These are phyloP conservation scores for Anabas testudineus DNA, from an alignment of 2,797 vertebrate genomes.

Conservation along the genomic window DNA sequence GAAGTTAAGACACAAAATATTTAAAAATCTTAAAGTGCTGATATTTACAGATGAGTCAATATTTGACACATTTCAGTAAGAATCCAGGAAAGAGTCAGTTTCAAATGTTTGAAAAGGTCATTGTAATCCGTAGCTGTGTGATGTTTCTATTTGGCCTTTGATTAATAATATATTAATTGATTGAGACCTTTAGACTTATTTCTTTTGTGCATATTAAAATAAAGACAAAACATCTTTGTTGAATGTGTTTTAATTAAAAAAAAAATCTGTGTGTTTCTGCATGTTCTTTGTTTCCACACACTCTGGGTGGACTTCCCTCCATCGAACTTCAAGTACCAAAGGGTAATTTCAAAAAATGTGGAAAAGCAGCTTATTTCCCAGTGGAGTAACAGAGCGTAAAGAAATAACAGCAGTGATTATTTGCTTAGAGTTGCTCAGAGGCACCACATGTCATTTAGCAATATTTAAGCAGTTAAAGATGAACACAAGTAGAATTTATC, in stretches of 20 bases:
- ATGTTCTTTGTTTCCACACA: no score
- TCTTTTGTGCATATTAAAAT: not conserved
- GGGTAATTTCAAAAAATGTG: not conserved
- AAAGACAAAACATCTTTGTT: not conserved
- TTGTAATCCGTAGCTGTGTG: not conserved
- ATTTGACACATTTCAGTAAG: not conserved
- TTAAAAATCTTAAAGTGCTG: not conserved
- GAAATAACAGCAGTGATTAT: not conserved
- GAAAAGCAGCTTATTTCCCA: not conserved
- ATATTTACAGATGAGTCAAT: not conserved
- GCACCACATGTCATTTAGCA: not conserved
- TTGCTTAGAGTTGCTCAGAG: not conserved
- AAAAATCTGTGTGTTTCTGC: not conserved
- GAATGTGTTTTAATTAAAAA: not conserved
- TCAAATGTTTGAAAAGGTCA: conserved; percentile 24
- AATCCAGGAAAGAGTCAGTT: not conserved
- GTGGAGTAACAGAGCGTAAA: not conserved
- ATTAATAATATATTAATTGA: conserved; percentile 5
- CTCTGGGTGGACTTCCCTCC: not conserved
- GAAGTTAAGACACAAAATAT: no score
- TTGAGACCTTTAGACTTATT: conserved; percentile 20
- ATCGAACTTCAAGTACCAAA: not conserved
- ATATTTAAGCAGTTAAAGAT: no score
- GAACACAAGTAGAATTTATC: no score
- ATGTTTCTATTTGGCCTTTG: conserved; percentile 14